Conservation (phyloP, 2,797 vertebrate genomes). For the Crenichthys baileyi region DNA sequence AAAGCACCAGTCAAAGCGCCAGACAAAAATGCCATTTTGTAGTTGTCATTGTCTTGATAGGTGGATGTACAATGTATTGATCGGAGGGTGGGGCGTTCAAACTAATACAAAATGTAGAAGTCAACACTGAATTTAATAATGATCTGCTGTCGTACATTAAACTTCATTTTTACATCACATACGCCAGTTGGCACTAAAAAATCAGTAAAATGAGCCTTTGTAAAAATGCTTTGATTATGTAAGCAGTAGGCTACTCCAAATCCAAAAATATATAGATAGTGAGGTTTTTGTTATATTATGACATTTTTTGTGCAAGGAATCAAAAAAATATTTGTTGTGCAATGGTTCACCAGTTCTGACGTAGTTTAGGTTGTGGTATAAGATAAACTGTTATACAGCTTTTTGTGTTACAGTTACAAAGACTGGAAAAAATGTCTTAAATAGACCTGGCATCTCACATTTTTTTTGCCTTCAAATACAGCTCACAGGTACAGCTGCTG, state of each 20-base stretch:
- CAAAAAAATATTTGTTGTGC: background rate
- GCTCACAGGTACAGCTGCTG: background rate
- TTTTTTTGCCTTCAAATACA: background rate
- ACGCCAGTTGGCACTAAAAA: background rate
- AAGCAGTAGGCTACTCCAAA: background rate
- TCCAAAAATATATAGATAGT: background rate
- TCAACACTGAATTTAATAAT: too few species aligned
- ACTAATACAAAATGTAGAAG: background rate
- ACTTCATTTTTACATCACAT: background rate
- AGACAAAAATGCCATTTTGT: too few species aligned
- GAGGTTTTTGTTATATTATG: too few species aligned
- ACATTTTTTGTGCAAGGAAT: background rate
- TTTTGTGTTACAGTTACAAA: background rate
- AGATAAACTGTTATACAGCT: background rate
- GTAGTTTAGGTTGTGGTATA: background rate
- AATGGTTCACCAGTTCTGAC: background rate
- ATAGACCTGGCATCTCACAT: background rate
- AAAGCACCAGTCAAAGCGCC: too few species aligned
- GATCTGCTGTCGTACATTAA: too few species aligned
- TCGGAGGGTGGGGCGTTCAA: background rate
- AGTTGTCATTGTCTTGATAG: too few species aligned
- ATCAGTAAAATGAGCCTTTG: background rate
- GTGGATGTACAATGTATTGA: too few species aligned
- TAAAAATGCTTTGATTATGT: background rate
- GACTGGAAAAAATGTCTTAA: background rate